Conservation (phyloP, 2,797 vertebrate genomes). For the Uromys caudimaculatus region DNA sequence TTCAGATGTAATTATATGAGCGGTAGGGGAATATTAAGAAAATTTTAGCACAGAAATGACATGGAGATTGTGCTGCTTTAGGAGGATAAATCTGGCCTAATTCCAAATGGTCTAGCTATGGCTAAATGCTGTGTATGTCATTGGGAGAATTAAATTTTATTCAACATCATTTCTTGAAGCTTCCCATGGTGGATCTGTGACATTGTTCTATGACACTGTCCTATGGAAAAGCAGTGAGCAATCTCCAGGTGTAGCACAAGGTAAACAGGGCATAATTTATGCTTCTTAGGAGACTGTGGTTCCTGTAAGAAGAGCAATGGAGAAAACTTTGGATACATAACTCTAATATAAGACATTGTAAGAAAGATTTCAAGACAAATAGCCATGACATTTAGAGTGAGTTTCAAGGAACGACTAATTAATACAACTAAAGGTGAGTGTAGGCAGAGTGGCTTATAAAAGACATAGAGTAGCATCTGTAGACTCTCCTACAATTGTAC, state of each 20-base stretch:
- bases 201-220: not conserved
- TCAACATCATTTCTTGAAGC: not conserved
- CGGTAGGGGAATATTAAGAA: not conserved
- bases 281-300: not conserved
- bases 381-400: not conserved
- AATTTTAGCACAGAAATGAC: not conserved
- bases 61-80: slow-evolving; percentile 6
- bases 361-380: slow-evolving; percentile 38
- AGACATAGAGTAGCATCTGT: not conserved
- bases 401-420: not conserved
- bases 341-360: not conserved
- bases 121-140: not conserved
- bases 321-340: not conserved
- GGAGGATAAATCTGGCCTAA: slow-evolving; percentile 49
- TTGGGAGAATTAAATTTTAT: slow-evolving; percentile 31
- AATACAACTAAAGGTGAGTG: not conserved
- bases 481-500: not conserved
- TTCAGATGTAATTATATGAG: not conserved
- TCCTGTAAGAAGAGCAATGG: not conserved
- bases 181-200: not conserved
- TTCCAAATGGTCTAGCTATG: slow-evolving; percentile 11
- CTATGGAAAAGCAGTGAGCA: not conserved
- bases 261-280: not conserved
- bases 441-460: not conserved
- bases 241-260: not conserved